Base-by-base conservation (phyloP, 2,888 invertebrate species). In the Chaetogeoica ovagalla region DNA sequence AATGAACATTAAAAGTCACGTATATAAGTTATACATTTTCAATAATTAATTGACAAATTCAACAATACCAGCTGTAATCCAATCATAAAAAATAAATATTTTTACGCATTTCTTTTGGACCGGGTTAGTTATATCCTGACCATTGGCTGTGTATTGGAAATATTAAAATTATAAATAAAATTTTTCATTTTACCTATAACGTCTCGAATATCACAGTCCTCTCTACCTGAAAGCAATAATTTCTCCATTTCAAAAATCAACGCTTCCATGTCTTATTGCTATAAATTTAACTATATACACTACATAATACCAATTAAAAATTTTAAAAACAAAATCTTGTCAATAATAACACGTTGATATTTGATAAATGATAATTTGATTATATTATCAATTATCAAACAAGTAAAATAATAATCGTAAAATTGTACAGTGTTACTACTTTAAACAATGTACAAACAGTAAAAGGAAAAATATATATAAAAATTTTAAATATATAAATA, bases 181-280 rank as follows among this genome's bases (percentile, higher is more conserved):
- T 52, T 52, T 52, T 52, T 52, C 13, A 52, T 17, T 43, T 76
- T 69, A 76, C 76, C 76, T 48, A 60, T 76, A 48, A 76, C 48
- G 19, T 59, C 76, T 76, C 69, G 66, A 52, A 76, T 68, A 21
- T 59, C 37, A 76, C 30, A 76, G n/a, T 69, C 30, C 19, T 59
- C 60, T 60, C 17, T 76, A 48, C 48, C 68, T 19, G 59, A 76
- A 37, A 30, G 15, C 60, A 76, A 76, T 11, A 76, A 68, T 11
- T 76, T 59, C 59, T 68, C 68, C 76, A 76, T 76, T 30, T 76
- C 76, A 21, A 57, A 60, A n/a, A 76, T 68, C 48, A 76, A 60
- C 17, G 17, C 68, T 1, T 76, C 76, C 68, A 76, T 69, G 3
- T 57, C 11, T 9, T 63, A n/a, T 63, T 17, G 6, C 13, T 30